Percentiles rank a stretch among this genome's conserved stretches.
Evolutionary conservation across 2,797 vertebrate species (phyloP).

Genomic region (Antrozous pallidus): DNA sequence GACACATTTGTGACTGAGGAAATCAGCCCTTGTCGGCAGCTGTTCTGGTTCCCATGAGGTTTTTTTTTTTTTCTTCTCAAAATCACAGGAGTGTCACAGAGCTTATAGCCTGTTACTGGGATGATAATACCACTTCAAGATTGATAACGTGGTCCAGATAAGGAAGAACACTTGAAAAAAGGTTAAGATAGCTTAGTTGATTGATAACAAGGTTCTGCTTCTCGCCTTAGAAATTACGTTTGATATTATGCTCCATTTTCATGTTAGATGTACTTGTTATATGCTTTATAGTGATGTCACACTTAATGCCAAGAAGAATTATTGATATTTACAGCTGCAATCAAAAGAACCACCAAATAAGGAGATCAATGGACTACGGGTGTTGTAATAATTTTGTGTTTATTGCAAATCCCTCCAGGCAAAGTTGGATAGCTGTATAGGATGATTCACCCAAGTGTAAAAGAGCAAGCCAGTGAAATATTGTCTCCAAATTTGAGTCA

Average conservation of each 20-base stretch:
- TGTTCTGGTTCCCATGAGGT: background rate
- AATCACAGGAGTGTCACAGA: background rate
- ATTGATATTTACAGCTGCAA: slow-evolving; percentile 56
- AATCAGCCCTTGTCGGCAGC: background rate
- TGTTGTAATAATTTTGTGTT: slow-evolving; percentile 24
- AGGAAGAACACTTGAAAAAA: background rate
- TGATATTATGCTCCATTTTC: slow-evolving; percentile 17
- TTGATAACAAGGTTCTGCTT: background rate
- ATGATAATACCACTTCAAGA: background rate
- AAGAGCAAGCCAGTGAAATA: background rate
- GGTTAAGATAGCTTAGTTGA: background rate
- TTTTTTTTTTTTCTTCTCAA: background rate
- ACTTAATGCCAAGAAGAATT: slow-evolving; percentile 45
- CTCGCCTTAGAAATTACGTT: background rate
- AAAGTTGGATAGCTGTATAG: slow-evolving; percentile 37
- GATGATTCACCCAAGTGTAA: slow-evolving; percentile 42
- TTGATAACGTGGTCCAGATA: background rate
- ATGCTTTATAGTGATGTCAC: slow-evolving; percentile 3
- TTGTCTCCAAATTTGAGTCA: background rate
- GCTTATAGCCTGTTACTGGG: background rate
- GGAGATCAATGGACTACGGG: background rate
- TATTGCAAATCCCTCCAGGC: slow-evolving; percentile 29
- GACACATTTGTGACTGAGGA: background rate
- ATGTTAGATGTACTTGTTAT: slow-evolving; percentile 17
- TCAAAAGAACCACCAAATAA: slow-evolving; percentile 46